Evolutionary conservation across 2,113 vertebrate species (phyloP), one percentile per base, ranked within the genome.

Genomic region (Micronycteris hirsuta): DNA sequence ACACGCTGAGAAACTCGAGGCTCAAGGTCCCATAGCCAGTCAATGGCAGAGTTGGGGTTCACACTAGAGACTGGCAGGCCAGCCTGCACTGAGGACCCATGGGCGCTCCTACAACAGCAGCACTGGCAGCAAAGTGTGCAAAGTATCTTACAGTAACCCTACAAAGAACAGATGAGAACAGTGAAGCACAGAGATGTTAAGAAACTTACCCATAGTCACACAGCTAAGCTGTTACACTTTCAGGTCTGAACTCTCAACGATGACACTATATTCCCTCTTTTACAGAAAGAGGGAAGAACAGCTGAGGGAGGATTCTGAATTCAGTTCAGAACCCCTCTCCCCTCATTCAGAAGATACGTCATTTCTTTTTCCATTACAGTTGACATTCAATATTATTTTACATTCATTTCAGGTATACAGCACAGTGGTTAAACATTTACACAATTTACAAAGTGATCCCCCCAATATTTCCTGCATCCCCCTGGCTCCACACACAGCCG

Each of bases 121-220:
- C 9, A 31, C 2, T 12, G 56, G 26, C 20, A 54, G 76, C 33
- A 54, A 61, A 36, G 24, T 43, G 49, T 31, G 38, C 17, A 61
- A 47, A 41, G 52, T 7, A 49, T 58, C 7, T 74, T 49, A 41
- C 2, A 43, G 33, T 15, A 56, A 80, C 16, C 41, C 19, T 19
- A 1, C 5, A 38, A 95, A 52, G 31, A n/a, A 52, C 11, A 49
- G 33, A 13, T 14, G 17, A 74, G 56, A 65, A 83, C 17, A 85
- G 1, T 17, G 11, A 86, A 54, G 26, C 2, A 3, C 0, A 38
- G 22, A 17, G 19, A 7, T 65, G 1, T 33, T 7, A 54, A 36
- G 14, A 65, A 41, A 87, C 33, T 87, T 15, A 63, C 63, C n/a
- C 38, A 67, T 31, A 41, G 28, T 61, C 63, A 76, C 38, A 71